A percentile compares a stretch with the other conserved stretches of the same genome.
Conservation (phyloP, 2,113 vertebrate species). For the Protobothrops mucrosquamatus region DNA sequence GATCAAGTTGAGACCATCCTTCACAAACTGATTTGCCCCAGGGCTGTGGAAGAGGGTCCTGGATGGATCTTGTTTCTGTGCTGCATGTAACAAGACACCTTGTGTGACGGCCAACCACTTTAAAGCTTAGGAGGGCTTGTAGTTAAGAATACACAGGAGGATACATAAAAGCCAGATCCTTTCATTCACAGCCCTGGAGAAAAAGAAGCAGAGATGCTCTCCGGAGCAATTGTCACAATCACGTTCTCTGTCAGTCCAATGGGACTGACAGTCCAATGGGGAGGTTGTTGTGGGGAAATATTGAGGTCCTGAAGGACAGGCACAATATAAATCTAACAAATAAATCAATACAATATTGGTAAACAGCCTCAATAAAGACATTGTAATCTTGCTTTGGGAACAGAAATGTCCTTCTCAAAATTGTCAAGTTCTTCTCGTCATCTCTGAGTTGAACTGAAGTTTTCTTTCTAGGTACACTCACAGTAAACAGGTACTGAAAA, state of each 20-base stretch:
- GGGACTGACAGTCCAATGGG: too few species aligned
- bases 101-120: neutral
- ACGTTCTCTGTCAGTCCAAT: neutral
- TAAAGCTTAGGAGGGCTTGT: neutral
- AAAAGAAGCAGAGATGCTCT: neutral
- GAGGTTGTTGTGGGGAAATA: neutral
- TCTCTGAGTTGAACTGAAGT: neutral
- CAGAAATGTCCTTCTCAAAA: neutral
- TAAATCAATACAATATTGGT: neutral
- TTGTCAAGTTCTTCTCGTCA: neutral
- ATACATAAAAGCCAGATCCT: neutral
- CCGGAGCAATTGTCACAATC: neutral
- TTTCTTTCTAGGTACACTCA: neutral
- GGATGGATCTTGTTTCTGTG: neutral
- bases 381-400: neutral
- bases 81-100: neutral
- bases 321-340: neutral
- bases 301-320: neutral
- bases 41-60: neutral
- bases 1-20: neutral
- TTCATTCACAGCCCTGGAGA: neutral
- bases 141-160: neutral
- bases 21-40: neutral
- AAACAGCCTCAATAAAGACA: neutral
- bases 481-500: neutral